Evolutionary conservation across 2,797 vertebrate species (phyloP).

Genomic region (Bradypodion pumilum): DNA sequence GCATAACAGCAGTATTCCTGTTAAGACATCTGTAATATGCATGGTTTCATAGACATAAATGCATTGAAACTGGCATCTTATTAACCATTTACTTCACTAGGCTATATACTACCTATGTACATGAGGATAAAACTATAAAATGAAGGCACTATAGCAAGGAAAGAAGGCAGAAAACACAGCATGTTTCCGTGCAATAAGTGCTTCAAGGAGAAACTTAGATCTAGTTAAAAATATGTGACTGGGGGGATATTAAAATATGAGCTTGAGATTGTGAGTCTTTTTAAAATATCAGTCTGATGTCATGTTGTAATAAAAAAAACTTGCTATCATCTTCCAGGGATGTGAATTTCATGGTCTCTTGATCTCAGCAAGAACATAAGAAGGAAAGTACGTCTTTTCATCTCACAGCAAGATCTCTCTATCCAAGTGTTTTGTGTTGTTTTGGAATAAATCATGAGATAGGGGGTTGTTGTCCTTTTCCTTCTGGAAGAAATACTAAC

Average conservation of each 20-base stretch:
- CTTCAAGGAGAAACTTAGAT: background rate
- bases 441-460: too few species aligned
- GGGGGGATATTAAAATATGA: background rate
- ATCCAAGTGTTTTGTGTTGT: too few species aligned
- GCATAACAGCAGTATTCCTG: background rate
- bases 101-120: background rate
- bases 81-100: background rate
- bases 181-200: background rate
- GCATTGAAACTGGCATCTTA: background rate
- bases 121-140: background rate
- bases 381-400: too few species aligned
- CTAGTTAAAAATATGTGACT: background rate
- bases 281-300: background rate
- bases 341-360: too few species aligned
- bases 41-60: background rate
- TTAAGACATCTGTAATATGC: background rate
- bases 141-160: background rate
- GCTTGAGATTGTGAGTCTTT: background rate
- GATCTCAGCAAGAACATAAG: too few species aligned
- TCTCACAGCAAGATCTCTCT: too few species aligned
- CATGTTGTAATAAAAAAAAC: background rate
- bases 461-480: too few species aligned
- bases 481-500: too few species aligned
- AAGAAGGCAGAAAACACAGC: background rate
- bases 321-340: too few species aligned